Conservation (phyloP, 2,797 vertebrate species). For the Neosalanx taihuensis region DNA sequence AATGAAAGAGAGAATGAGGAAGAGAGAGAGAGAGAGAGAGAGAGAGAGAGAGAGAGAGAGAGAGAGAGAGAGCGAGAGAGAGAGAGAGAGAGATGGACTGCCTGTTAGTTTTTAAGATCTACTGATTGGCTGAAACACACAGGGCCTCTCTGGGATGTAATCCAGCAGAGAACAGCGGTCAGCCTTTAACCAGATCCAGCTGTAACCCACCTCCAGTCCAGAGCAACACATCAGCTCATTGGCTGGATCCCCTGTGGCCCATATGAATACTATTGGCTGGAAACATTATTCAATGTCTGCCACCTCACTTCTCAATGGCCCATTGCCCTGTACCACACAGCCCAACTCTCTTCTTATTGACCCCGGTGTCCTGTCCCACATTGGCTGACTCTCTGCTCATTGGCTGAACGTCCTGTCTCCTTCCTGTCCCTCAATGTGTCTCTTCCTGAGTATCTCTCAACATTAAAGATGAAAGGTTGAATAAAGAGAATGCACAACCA, state of each 20-base stretch:
- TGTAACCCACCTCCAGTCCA: not conserved
- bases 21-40: not conserved
- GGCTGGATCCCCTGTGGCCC: not conserved
- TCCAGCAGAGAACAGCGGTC: not conserved
- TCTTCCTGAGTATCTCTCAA: constrained; percentile 21
- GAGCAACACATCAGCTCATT: not conserved
- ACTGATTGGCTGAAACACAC: not conserved
- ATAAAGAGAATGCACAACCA: constrained; percentile 18
- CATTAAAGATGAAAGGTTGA: constrained; percentile 24
- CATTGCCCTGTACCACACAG: too few species aligned
- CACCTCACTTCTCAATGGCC: too few species aligned
- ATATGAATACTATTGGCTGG: not conserved
- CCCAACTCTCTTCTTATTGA: too few species aligned
- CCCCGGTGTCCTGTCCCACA: too few species aligned
- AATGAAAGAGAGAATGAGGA: too few species aligned
- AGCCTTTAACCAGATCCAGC: constrained; percentile 15
- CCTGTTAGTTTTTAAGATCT: not conserved
- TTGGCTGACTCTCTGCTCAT: too few species aligned
- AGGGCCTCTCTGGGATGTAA: not conserved
- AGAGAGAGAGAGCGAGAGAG: not conserved
- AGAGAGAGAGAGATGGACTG: not conserved
- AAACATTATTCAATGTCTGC: too few species aligned
- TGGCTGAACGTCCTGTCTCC: too few species aligned
- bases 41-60: not conserved
- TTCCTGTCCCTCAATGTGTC: too few species aligned